phyloP scores from a whole-genome alignment of 2,113 vertebrate genomes.

The Toxostoma redivivum region DNA sequence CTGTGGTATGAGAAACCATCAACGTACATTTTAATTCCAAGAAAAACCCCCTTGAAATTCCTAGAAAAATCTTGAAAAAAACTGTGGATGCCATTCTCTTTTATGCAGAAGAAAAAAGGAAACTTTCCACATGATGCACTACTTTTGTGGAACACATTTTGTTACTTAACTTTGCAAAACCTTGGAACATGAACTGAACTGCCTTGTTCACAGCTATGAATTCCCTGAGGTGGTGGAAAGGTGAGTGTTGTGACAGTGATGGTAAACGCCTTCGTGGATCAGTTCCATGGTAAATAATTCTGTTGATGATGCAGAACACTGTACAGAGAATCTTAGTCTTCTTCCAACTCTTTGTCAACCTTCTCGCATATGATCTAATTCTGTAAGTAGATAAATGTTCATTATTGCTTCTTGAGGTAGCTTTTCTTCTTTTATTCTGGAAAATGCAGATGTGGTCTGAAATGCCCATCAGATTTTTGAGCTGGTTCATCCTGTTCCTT shows the following conservation, averaged over 20 bases:
- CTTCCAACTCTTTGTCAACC: not conserved
- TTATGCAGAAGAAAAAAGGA: not conserved
- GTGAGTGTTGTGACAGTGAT: not conserved
- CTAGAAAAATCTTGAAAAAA: not conserved
- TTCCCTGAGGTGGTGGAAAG: not conserved
- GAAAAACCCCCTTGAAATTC: conserved; percentile 4
- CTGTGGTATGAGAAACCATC: not conserved
- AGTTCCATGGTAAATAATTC: not conserved
- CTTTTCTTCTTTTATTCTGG: not conserved
- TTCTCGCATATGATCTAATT: not conserved
- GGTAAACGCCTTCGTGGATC: not conserved
- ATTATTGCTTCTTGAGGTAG: not conserved
- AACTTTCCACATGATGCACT: not conserved
- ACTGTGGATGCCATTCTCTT: not conserved
- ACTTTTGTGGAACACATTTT: not conserved
- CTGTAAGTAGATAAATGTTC: not conserved
- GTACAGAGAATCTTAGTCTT: not conserved
- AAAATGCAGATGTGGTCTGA: not conserved
- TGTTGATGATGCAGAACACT: not conserved
- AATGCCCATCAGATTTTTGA: not conserved
- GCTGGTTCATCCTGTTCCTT: not conserved
- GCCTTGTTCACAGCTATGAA: not conserved
- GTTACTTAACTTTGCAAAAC: not conserved
- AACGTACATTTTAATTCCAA: not conserved
- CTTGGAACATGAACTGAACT: not conserved